Evolutionary conservation across 2,797 vertebrate genomes (phyloP).

Genomic region (Eulemur coronatus): DNA sequence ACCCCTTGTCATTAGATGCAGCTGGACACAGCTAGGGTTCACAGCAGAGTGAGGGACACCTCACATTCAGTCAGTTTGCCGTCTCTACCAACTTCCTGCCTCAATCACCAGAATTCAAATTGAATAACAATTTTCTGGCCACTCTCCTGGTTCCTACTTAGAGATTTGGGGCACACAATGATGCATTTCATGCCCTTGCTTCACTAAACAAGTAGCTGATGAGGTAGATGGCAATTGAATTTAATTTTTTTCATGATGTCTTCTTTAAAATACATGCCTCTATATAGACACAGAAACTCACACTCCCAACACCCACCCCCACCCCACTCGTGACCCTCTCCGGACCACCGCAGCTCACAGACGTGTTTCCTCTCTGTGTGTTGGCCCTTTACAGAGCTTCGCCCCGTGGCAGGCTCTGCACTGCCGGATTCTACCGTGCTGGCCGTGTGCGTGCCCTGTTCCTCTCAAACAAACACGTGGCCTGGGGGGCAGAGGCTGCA

Average conservation of each 20-base stretch:
- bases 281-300: background rate
- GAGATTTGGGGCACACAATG: background rate
- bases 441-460: background rate
- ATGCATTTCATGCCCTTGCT: background rate
- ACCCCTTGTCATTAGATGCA: accelerated
- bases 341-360: background rate
- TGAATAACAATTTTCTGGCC: background rate
- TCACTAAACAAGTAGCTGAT: background rate
- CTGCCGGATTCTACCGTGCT: too few relatives aligned
- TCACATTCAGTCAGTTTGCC: background rate
- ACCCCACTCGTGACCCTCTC: accelerated
- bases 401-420: too few relatives aligned
- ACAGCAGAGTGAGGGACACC: background rate
- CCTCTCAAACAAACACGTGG: background rate
- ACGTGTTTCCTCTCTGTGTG: background rate
- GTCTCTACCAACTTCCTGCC: background rate
- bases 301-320: background rate
- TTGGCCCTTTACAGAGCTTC: background rate
- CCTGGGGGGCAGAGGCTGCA: background rate
- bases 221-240: background rate
- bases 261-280: background rate
- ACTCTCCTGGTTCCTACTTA: background rate
- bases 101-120: background rate
- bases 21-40: background rate
- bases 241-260: background rate